Conservation (phyloP, 1,140 invertebrate genomes). For the Metopolophium dirhodum region DNA sequence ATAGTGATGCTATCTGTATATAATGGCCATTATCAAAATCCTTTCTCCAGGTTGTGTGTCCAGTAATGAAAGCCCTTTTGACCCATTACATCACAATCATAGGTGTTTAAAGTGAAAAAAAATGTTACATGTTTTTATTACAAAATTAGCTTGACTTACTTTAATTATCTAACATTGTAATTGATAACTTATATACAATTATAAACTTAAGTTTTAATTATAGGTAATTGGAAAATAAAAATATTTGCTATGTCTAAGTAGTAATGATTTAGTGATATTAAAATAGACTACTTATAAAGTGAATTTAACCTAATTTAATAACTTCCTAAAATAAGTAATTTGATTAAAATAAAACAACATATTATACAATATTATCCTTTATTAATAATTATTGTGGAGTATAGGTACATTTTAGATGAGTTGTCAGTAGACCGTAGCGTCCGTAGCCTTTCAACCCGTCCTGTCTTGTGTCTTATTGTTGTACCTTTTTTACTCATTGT, state of each 20-base stretch:
- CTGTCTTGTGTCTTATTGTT: no score
- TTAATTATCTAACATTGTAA: background rate
- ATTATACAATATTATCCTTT: background rate
- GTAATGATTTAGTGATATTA: background rate
- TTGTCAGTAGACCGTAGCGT: no score
- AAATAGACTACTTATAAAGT: background rate
- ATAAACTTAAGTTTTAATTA: background rate
- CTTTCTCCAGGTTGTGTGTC: background rate
- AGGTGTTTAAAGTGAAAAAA: slow-evolving; percentile 19
- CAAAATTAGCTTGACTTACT: background rate
- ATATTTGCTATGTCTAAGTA: background rate
- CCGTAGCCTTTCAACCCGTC: no score
- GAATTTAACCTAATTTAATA: background rate
- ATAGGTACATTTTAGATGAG: no score
- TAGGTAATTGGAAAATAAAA: background rate
- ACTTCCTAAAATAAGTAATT: background rate
- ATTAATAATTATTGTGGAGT: background rate
- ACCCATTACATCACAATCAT: slow-evolving; percentile 14
- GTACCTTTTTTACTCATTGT: no score
- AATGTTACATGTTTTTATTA: slow-evolving; percentile 6
- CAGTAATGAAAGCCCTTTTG: slow-evolving; percentile 26
- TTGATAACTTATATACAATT: background rate
- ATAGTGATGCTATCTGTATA: slow-evolving; percentile 1
- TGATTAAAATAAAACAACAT: background rate
- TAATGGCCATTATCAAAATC: slow-evolving; percentile 1